Evolutionary conservation across 2,113 vertebrate species (phyloP).

Genomic region (western clawed frog (Xenopus tropicalis)): DNA sequence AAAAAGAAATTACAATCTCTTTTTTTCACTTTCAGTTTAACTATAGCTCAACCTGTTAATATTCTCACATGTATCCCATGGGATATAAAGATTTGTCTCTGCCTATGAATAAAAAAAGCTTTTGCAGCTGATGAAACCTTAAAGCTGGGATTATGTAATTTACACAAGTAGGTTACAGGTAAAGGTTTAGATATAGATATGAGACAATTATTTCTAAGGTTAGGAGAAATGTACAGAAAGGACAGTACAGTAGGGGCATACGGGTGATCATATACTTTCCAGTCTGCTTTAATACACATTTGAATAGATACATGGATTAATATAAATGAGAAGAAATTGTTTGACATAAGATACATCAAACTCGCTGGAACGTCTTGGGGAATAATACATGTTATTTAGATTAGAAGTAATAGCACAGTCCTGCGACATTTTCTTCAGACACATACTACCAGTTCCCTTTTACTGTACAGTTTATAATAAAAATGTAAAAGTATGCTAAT

Average conservation of each 20-base stretch:
- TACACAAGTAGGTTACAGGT: not conserved
- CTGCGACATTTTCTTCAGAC: not conserved
- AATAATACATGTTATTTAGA: not conserved
- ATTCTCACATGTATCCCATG: not conserved
- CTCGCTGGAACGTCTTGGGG: not conserved
- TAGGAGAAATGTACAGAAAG: not conserved
- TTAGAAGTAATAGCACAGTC: conserved; percentile 13
- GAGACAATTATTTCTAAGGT: not conserved
- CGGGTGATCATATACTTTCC: not conserved
- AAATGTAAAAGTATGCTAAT: conserved; percentile 7
- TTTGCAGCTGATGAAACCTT: conserved; percentile 29
- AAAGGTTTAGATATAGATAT: not conserved
- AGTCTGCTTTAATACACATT: not conserved
- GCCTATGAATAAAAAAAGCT: not conserved
- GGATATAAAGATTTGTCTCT: not conserved
- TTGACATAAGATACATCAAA: conserved; percentile 27
- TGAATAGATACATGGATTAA: no score
- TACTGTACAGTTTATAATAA: not conserved
- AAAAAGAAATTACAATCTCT: not conserved
- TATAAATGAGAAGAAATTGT: no score
- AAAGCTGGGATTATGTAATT: conserved; percentile 24
- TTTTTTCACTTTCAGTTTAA: not conserved
- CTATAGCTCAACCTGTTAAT: not conserved
- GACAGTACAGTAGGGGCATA: not conserved
- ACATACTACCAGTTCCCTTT: not conserved